A percentile compares a stretch with the other conserved stretches of the same genome.
Evolutionary conservation across 2,888 invertebrate species (phyloP).

Genomic region (Caenorhabditis imperialis): DNA sequence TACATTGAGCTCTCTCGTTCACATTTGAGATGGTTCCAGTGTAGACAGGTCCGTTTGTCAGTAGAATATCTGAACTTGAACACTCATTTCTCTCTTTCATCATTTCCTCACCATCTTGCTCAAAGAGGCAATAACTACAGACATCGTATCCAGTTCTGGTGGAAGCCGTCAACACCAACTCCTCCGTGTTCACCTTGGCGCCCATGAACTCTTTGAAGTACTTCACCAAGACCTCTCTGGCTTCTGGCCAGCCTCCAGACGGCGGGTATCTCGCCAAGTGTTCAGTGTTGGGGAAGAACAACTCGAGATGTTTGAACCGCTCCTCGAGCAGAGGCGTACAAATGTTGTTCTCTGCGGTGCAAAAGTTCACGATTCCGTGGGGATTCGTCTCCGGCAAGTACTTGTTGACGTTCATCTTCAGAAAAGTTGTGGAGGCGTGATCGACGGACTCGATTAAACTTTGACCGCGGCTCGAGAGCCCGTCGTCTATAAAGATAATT

Average conservation of each 20-base stretch:
- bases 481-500: slow-evolving; percentile 20
- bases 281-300: slow-evolving; percentile 56
- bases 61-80: slow-evolving; percentile 74
- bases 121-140: slow-evolving; percentile 63
- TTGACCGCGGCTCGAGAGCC: slow-evolving; percentile 46
- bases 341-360: slow-evolving; percentile 70
- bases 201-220: slow-evolving; percentile 63
- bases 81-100: too few relatives aligned
- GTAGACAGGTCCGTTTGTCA: slow-evolving; percentile 74
- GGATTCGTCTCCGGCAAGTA: slow-evolving; percentile 49
- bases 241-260: slow-evolving; percentile 64
- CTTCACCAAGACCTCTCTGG: slow-evolving; percentile 32
- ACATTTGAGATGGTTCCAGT: slow-evolving; percentile 71
- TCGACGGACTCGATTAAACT: slow-evolving; percentile 42
- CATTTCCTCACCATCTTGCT: slow-evolving; percentile 58
- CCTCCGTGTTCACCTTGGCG: slow-evolving; percentile 43
- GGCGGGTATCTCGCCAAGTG: slow-evolving; percentile 61
- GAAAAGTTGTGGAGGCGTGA: slow-evolving; percentile 52
- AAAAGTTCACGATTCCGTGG: slow-evolving; percentile 67
- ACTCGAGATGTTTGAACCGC: slow-evolving; percentile 53
- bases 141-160: slow-evolving; percentile 68
- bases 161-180: slow-evolving; percentile 64
- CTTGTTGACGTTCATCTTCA: slow-evolving; percentile 55
- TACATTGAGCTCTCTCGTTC: slow-evolving; percentile 68
- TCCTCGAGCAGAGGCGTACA: slow-evolving; percentile 67